phyloP scores from a whole-genome alignment of 2,888 invertebrate genomes.

The Schizotus pectinicornis region DNA sequence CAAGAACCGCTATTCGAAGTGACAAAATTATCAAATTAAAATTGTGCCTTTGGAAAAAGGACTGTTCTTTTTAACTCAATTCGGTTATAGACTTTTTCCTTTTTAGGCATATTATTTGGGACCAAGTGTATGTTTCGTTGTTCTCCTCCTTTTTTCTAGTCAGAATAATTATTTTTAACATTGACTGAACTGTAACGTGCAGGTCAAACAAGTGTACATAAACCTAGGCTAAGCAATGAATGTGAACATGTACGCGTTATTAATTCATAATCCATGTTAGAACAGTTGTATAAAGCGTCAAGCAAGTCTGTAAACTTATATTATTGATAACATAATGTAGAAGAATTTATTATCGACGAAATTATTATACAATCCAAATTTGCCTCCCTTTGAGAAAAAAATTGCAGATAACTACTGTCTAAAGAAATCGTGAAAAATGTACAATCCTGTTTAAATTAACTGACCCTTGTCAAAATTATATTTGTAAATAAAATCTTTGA shows the following conservation, averaged over 20 bases:
- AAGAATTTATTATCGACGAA: too few species aligned
- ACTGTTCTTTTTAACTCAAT: conserved; percentile 36
- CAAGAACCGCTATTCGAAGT: conserved; percentile 1
- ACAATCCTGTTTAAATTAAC: too few species aligned
- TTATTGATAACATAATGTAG: too few species aligned
- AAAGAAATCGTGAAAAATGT: too few species aligned
- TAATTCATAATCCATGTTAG: conserved; percentile 20
- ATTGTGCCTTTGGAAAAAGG: conserved; percentile 51
- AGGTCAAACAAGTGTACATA: conserved; percentile 24
- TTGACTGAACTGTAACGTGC: background rate
- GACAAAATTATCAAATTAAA: conserved; percentile 36
- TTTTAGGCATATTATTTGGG: conserved; percentile 51
- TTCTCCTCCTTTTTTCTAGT: conserved; percentile 6
- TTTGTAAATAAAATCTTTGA: too few species aligned
- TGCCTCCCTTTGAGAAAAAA: too few species aligned
- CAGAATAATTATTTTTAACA: background rate
- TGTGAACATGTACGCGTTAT: conserved; percentile 15
- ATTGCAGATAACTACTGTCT: too few species aligned
- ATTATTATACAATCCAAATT: too few species aligned
- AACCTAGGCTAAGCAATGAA: conserved; percentile 12
- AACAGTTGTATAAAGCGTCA: conserved; percentile 9
- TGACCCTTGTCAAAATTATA: too few species aligned
- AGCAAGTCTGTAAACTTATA: too few species aligned
- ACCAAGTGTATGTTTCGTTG: conserved; percentile 44
- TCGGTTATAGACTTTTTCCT: conserved; percentile 18